Percentiles rank a stretch among this genome's conserved stretches.
These are phyloP conservation scores for Himalopsyche kuldschensis DNA, from an alignment of 2,888 invertebrate species.

Conservation along the genomic window DNA sequence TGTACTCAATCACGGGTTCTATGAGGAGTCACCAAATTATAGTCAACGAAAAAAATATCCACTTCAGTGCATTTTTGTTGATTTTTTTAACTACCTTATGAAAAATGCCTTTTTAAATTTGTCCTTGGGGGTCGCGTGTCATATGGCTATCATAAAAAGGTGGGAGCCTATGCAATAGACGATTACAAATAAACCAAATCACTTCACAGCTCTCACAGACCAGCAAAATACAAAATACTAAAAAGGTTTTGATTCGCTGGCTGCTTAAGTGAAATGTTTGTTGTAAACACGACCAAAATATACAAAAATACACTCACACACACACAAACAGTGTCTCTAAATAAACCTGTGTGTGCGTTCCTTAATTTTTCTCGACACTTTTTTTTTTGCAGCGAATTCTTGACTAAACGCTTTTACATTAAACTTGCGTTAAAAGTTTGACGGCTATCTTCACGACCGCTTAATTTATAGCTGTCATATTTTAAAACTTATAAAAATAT, in stretches of 20 bases:
- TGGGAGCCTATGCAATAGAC: no score
- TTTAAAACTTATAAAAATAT: neutral
- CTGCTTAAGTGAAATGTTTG: neutral
- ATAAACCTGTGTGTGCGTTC: neutral
- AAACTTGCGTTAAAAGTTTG: neutral
- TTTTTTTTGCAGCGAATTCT: neutral
- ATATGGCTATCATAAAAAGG: no score
- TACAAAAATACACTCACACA: neutral
- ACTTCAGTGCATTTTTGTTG: no score
- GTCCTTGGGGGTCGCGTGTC: no score
- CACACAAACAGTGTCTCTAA: neutral
- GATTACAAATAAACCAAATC: no score
- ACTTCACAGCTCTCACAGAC: no score
- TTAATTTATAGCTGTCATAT: neutral
- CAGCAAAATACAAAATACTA: no score
- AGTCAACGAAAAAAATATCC: no score
- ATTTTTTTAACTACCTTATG: no score
- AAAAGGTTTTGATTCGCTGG: neutral
- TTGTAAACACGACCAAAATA: neutral
- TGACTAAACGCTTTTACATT: neutral
- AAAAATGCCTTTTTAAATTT: no score
- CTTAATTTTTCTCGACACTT: neutral
- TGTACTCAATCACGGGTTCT: no score
- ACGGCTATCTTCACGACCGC: neutral
- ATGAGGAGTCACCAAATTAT: no score